Conservation (phyloP, 2,113 vertebrate genomes). For the Neodontobutis hainanensis region DNA sequence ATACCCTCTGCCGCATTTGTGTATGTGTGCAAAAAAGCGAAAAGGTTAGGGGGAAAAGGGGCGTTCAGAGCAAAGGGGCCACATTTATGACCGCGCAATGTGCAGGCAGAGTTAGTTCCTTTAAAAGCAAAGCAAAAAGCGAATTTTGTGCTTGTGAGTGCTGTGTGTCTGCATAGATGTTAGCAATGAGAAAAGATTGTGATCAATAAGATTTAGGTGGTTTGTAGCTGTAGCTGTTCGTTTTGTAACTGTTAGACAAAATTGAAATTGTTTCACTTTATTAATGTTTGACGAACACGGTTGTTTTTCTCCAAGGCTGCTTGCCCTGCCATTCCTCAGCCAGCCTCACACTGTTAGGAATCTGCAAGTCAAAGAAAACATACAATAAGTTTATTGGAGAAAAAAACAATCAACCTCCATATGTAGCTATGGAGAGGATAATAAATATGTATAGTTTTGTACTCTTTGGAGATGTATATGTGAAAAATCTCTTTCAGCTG, state of each 20-base stretch:
- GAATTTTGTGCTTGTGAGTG: slow-evolving; percentile 30
- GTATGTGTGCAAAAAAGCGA: slow-evolving; percentile 17
- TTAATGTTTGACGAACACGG: slow-evolving; percentile 51
- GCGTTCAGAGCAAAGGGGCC: slow-evolving; percentile 34
- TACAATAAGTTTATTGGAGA: slow-evolving; percentile 47
- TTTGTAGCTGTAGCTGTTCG: slow-evolving; percentile 17
- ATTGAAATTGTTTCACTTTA: slow-evolving; percentile 51
- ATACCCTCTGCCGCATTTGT: slow-evolving; percentile 32
- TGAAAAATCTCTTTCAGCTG: not conserved
- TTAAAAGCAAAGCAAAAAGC: slow-evolving; percentile 69
- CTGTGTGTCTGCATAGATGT: slow-evolving; percentile 21
- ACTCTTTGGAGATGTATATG: slow-evolving; percentile 1
- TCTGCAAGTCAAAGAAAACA: slow-evolving; percentile 82
- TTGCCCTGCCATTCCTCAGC: slow-evolving; percentile 85
- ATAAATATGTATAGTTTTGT: not conserved
- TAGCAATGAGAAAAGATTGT: slow-evolving; percentile 43
- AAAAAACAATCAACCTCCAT: slow-evolving; percentile 21
- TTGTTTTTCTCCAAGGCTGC: slow-evolving; percentile 83
- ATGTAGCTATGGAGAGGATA: slow-evolving; percentile 34
- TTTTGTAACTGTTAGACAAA: slow-evolving; percentile 31
- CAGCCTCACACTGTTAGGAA: slow-evolving; percentile 89
- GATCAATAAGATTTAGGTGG: slow-evolving; percentile 37
- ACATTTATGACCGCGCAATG: slow-evolving; percentile 22
- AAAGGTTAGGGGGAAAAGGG: slow-evolving; percentile 7
- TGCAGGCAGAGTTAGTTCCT: slow-evolving; percentile 63